Percentiles rank a stretch among this genome's conserved stretches.
Evolutionary conservation across 2,888 invertebrate species (phyloP).

Genomic region (Hirtodrosophila histrioides): DNA sequence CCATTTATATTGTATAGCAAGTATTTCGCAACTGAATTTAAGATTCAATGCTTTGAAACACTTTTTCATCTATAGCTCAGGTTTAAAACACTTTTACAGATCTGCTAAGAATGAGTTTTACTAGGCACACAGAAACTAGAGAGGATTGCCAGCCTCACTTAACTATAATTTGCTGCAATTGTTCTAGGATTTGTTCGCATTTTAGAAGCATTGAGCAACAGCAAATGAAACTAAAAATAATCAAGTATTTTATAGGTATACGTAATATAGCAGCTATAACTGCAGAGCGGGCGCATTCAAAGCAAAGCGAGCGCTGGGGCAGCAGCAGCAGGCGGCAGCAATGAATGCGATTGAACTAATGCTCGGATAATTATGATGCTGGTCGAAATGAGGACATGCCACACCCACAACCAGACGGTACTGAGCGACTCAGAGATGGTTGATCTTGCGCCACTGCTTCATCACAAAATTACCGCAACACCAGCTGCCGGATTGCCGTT

Average conservation of each 20-base stretch:
- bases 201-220: conserved; percentile 49
- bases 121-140: conserved; percentile 53
- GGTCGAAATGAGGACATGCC: conserved; percentile 50
- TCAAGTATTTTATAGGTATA: conserved; percentile 17
- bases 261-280: conserved; percentile 25
- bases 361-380: conserved; percentile 20
- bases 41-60: neutral
- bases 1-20: neutral
- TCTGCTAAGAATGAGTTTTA: conserved; percentile 24
- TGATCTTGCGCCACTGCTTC: conserved; percentile 90
- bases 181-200: neutral
- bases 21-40: neutral
- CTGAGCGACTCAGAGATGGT: conserved; percentile 86
- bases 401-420: conserved; percentile 24
- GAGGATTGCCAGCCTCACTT: conserved; percentile 33
- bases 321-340: conserved; percentile 53
- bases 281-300: conserved; percentile 62
- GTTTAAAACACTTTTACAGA: conserved; percentile 16
- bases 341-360: conserved; percentile 25
- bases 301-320: conserved; percentile 59
- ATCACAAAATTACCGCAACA: conserved; percentile 91
- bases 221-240: conserved; percentile 52
- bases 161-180: conserved; percentile 18
- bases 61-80: neutral
- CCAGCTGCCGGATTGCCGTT: conserved; percentile 86